A percentile compares a stretch with the other conserved stretches of the same genome.
These are phyloP conservation scores for Lepas anatifera DNA, from an alignment of 2,888 invertebrate genomes.

Conservation along the genomic window DNA sequence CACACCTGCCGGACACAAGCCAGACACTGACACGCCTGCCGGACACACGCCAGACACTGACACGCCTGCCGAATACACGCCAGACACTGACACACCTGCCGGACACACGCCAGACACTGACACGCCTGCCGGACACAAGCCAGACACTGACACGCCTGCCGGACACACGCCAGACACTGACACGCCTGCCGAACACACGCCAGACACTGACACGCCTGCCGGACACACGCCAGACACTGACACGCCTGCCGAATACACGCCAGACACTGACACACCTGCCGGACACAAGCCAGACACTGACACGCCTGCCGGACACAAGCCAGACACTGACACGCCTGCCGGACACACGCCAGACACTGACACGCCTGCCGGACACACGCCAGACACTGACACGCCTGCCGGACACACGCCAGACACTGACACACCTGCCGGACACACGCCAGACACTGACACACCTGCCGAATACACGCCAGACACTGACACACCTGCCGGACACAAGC, in stretches of 20 bases:
- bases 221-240: conserved; percentile 26
- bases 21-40: conserved; percentile 40
- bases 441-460: conserved; percentile 40
- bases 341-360: conserved; percentile 26
- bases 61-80: conserved; percentile 36
- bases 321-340: conserved; percentile 40
- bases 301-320: conserved; percentile 36
- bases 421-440: conserved; percentile 36
- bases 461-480: conserved; percentile 26
- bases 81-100: conserved; percentile 40
- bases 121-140: conserved; percentile 36
- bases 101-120: conserved; percentile 26
- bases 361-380: conserved; percentile 36
- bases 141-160: conserved; percentile 40
- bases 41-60: conserved; percentile 26
- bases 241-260: conserved; percentile 36
- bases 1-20: conserved; percentile 36
- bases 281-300: conserved; percentile 26
- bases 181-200: conserved; percentile 36
- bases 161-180: conserved; percentile 26
- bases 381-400: conserved; percentile 40
- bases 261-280: conserved; percentile 40
- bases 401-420: conserved; percentile 26
- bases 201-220: conserved; percentile 40
- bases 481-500: conserved; percentile 36